Percentiles rank a stretch among this genome's conserved stretches.
These are phyloP conservation scores for Acleris holmiana DNA, from an alignment of 2,888 invertebrate species.

Conservation along the genomic window DNA sequence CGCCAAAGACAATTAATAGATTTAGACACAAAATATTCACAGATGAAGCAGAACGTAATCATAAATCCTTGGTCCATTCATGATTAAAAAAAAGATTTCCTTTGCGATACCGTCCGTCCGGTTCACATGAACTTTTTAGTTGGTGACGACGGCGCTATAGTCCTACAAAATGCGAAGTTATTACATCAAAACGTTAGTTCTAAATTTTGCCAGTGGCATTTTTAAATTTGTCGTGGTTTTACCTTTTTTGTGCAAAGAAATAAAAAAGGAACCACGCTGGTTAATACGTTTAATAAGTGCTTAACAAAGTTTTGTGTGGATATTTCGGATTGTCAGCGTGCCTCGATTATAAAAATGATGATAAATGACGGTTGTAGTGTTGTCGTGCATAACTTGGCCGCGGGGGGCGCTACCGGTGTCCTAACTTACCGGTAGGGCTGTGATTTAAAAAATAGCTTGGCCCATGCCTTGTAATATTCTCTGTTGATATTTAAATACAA, in stretches of 20 bases:
- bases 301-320: constrained; percentile 31
- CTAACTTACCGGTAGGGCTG: constrained; percentile 37
- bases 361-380: constrained; percentile 69
- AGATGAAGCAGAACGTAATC: constrained; percentile 24
- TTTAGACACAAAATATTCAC: constrained; percentile 32
- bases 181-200: not conserved
- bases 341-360: constrained; percentile 54
- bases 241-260: constrained; percentile 19
- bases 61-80: constrained; percentile 34
- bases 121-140: constrained; percentile 3
- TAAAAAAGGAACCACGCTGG: constrained; percentile 20
- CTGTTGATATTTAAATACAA: not conserved
- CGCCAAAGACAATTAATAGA: constrained; percentile 32
- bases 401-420: constrained; percentile 77
- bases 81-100: constrained; percentile 27
- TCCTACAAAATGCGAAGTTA: not conserved
- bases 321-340: constrained; percentile 49
- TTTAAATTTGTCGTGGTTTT: not conserved
- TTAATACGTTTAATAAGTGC: constrained; percentile 22
- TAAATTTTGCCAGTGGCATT: not conserved
- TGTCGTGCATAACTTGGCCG: constrained; percentile 70
- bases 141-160: not conserved
- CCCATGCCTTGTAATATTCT: not conserved
- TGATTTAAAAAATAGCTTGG: constrained; percentile 1
- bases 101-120: constrained; percentile 20